Percentiles rank a stretch among this genome's conserved stretches.
Conservation (phyloP, 2,888 invertebrate genomes). For the Nomada hirtipes region DNA sequence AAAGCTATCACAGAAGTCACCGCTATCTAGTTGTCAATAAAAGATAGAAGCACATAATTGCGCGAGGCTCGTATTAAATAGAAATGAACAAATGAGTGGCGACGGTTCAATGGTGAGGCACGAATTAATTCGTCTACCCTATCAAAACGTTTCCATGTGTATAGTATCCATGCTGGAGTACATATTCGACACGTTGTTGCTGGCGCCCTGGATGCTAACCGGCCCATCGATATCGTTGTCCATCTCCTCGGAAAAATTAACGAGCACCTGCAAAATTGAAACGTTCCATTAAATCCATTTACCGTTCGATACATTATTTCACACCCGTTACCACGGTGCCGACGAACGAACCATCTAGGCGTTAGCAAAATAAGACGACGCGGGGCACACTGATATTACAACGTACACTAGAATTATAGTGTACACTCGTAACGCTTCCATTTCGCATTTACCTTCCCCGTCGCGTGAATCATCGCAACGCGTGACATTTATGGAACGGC, state of each 20-base stretch:
- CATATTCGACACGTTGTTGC: slow-evolving; percentile 69
- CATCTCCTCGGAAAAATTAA: slow-evolving; percentile 79
- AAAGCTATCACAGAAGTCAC: slow-evolving; percentile 63
- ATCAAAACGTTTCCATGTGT: slow-evolving; percentile 78
- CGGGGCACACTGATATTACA: no score
- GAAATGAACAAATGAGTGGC: neutral
- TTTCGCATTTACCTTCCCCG: neutral
- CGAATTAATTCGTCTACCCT: neutral
- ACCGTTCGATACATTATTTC: no score
- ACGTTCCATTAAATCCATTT: slow-evolving; percentile 5
- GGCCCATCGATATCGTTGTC: slow-evolving; percentile 72
- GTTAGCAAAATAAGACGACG: no score
- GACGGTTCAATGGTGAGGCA: neutral
- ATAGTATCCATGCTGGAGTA: slow-evolving; percentile 77
- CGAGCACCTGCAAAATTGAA: slow-evolving; percentile 75
- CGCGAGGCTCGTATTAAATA: neutral
- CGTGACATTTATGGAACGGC: slow-evolving; percentile 16
- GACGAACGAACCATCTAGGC: no score
- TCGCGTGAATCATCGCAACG: slow-evolving; percentile 9
- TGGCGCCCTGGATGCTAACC: slow-evolving; percentile 61
- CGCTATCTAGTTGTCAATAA: slow-evolving; percentile 17
- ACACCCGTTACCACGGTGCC: no score
- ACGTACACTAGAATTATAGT: neutral
- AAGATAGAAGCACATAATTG: neutral
- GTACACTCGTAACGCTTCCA: neutral